Evolutionary conservation across 2,113 vertebrate species (phyloP).

Genomic region (Carassius gibelio): DNA sequence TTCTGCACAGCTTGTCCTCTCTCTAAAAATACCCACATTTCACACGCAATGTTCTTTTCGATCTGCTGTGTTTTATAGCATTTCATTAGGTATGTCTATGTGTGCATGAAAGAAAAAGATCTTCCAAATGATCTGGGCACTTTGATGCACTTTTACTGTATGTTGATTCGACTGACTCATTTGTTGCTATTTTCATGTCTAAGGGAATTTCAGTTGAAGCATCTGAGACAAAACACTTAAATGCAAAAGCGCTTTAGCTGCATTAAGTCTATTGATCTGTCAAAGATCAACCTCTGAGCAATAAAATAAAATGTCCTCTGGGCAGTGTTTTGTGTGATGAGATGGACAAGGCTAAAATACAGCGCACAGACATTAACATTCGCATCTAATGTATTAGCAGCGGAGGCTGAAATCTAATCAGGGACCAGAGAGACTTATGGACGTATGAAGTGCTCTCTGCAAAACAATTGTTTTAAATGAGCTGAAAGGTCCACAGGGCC

Average conservation of each 20-base stretch:
- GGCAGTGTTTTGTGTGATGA: not conserved
- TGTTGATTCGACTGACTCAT: not conserved
- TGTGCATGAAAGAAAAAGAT: too few relatives aligned
- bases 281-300: not conserved
- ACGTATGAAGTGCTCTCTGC: not conserved
- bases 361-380: not conserved
- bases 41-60: conserved; percentile 51
- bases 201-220: not conserved
- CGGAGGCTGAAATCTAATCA: conserved; percentile 3
- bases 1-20: conserved; percentile 1
- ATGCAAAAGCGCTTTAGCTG: not conserved
- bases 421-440: not conserved
- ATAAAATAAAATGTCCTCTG: not conserved
- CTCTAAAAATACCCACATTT: conserved; percentile 53
- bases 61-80: conserved; percentile 3
- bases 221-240: not conserved
- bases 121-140: too few relatives aligned
- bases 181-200: not conserved
- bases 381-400: conserved; percentile 13
- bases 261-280: not conserved
- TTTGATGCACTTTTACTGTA: too few relatives aligned
- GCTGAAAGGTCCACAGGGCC: not conserved
- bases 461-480: conserved; percentile 27
- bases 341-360: not conserved
- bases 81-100: not conserved